phyloP scores from a whole-genome alignment of 2,113 vertebrate species.

The Ageneiosus marmoratus region DNA sequence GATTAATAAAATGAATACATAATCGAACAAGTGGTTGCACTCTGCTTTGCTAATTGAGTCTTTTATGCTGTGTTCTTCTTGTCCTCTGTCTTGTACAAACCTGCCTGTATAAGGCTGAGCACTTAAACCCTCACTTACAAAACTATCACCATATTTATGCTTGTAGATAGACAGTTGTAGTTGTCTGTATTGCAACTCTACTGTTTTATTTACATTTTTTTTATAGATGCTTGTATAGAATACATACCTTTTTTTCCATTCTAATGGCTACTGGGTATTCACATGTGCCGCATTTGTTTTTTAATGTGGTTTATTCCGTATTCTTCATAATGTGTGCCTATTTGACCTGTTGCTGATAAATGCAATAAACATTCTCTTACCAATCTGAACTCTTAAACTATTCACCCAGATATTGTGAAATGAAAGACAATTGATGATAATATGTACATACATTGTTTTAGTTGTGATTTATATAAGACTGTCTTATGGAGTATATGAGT shows the following conservation, averaged over 20 bases:
- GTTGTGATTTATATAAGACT: background rate
- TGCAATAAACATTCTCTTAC: background rate
- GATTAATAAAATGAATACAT: background rate
- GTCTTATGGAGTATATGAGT: background rate
- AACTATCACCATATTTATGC: slow-evolving; percentile 19
- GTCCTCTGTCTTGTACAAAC: slow-evolving; percentile 24
- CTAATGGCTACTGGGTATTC: background rate
- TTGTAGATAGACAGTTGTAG: background rate
- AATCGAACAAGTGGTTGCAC: background rate
- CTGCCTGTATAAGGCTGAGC: background rate
- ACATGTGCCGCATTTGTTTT: background rate
- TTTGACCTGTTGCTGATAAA: background rate
- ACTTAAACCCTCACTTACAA: slow-evolving; percentile 13
- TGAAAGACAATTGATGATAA: background rate
- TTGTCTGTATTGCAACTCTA: background rate
- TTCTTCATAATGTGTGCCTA: background rate
- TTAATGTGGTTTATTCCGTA: background rate
- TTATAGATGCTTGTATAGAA: background rate
- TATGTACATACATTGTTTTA: background rate
- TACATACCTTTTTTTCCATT: background rate
- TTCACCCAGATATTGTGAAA: background rate
- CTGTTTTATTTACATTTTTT: background rate
- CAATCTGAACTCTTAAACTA: background rate
- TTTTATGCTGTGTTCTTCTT: slow-evolving; percentile 31
- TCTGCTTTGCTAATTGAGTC: slow-evolving; percentile 40